phyloP scores from a whole-genome alignment of 2,113 vertebrate species.

The Pedionomus torquatus region DNA sequence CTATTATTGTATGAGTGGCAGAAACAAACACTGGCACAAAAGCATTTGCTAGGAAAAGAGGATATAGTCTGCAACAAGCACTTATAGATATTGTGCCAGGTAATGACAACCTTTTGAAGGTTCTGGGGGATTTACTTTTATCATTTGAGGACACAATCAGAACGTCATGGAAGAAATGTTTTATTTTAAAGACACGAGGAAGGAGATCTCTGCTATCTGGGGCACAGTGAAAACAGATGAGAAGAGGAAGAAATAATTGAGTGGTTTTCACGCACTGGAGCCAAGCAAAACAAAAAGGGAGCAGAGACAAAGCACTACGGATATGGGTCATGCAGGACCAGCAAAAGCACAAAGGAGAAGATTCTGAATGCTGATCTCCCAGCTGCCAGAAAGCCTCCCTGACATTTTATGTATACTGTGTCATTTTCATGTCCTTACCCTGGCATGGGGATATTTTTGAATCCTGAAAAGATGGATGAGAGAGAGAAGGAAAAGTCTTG shows the following conservation, averaged over 20 bases:
- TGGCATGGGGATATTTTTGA: neutral
- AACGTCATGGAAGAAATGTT: neutral
- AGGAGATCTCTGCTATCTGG: neutral
- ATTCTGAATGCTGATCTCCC: neutral
- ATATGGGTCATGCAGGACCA: fast-evolving
- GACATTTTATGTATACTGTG: neutral
- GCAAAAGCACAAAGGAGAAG: neutral
- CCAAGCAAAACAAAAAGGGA: neutral
- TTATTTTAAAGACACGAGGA: neutral
- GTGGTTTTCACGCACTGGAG: neutral
- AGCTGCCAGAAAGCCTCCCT: neutral
- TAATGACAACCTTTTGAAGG: neutral
- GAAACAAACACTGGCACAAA: neutral
- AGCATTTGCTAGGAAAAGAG: neutral
- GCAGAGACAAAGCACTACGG: neutral
- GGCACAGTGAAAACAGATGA: neutral
- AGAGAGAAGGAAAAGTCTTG: neutral
- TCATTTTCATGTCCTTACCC: neutral
- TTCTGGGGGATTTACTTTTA: neutral
- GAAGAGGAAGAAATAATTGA: neutral
- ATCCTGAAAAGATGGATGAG: neutral
- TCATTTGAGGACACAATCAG: neutral
- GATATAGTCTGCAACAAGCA: neutral
- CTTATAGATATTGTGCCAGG: neutral
- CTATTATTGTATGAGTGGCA: neutral